Base-by-base conservation (phyloP, 2,888 invertebrate species). In the Tenthredo scrophulariae region DNA sequence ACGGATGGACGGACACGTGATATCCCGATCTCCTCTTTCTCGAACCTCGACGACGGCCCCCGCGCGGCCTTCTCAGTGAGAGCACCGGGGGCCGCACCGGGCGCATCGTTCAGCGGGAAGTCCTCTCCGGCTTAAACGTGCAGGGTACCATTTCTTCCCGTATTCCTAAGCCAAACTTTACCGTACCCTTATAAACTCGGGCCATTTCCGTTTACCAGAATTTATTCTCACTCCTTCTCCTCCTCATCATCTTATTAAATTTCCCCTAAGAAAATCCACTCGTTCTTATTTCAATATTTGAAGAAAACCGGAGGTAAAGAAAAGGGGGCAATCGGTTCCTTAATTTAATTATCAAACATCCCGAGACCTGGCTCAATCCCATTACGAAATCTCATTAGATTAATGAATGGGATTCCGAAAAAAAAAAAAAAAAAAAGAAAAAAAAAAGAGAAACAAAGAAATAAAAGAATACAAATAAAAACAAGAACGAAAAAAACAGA, bases 21-120 rank as follows among this genome's bases (percentile, higher is more conserved):
- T 88, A 89, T 87, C 89, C 88, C 85, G 88, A 85, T 87, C 86
- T 86, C 86, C 79, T 84, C 75, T 75, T 79, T 85, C 83, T 86
- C 85, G 84, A 84, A 54, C 86, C 82, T 65, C 86, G 85, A 84
- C 87, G 87, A 84, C 87, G 86, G 83, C 85, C 82, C 84, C 75
- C 85, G 84, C 84, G 62, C 58, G 77, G 40, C 40, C 65, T 84
- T 77, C 74, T 77, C 77, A 65, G 84, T 77, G 72, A 84, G 62
- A 72, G 75, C 46, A 77, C 72, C 75, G 58, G 62, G 62, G 40
- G 58, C 80, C 80, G 80, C 62, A 62, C 62, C 40, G 62, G 80
- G 80, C 80, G 62, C 80, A 80, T 80, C 80, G 80, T 80, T 80
- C 62, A 80, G 37, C 80, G 80, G 62, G 80, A 80, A 74, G 72